Conservation (phyloP, 2,888 invertebrate species). For the Drosophila mercatorum region DNA sequence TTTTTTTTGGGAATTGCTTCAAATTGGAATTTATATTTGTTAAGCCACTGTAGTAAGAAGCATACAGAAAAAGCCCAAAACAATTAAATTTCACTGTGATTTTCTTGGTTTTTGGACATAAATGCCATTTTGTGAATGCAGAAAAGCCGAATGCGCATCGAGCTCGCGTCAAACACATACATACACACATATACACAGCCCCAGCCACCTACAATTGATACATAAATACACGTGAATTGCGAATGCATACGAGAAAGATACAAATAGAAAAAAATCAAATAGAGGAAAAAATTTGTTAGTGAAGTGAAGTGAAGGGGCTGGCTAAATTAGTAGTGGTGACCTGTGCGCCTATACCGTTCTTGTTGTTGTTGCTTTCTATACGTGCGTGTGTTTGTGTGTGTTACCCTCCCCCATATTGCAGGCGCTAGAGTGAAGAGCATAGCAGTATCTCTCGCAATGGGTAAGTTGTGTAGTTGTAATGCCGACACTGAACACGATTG, state of each 20-base stretch:
- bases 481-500: constrained; percentile 51
- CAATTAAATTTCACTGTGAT: constrained; percentile 54
- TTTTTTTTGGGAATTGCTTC: constrained; percentile 63
- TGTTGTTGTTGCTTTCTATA: constrained; percentile 47
- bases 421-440: constrained; percentile 75
- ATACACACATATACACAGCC: constrained; percentile 26
- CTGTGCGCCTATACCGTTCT: constrained; percentile 62
- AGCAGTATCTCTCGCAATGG: constrained; percentile 76
- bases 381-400: constrained; percentile 47
- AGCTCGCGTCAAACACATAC: constrained; percentile 38
- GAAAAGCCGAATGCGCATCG: constrained; percentile 49
- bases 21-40: constrained; percentile 57
- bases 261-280: constrained; percentile 72
- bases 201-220: constrained; percentile 50
- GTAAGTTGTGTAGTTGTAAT: constrained; percentile 70
- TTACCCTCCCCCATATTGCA: constrained; percentile 77
- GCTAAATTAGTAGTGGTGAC: constrained; percentile 74
- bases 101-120: constrained; percentile 47
- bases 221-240: constrained; percentile 69
- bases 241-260: constrained; percentile 75
- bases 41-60: constrained; percentile 43
- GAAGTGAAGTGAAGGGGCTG: constrained; percentile 65
- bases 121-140: constrained; percentile 42
- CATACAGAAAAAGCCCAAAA: constrained; percentile 31
- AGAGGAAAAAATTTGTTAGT: constrained; percentile 65